A percentile compares a stretch with the other conserved stretches of the same genome.
These are phyloP conservation scores for Mermis nigrescens DNA, from an alignment of 2,888 invertebrate species.

Conservation along the genomic window DNA sequence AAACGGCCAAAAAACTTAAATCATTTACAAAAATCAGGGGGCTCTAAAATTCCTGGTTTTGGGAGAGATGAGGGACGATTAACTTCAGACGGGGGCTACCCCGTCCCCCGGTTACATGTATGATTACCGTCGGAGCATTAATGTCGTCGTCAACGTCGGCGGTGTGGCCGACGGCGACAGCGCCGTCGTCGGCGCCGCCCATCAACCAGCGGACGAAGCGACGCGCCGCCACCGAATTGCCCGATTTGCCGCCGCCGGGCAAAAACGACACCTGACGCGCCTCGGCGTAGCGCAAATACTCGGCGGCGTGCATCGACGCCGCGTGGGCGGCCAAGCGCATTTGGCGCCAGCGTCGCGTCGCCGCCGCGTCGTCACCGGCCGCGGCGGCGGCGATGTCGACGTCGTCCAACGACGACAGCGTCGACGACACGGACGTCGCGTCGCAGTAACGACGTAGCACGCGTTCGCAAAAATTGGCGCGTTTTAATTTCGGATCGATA, in stretches of 20 bases:
- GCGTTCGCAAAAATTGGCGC: not conserved
- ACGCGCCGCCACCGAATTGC: not conserved
- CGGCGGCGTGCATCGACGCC: constrained; percentile 28
- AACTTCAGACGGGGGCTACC: too few relatives aligned
- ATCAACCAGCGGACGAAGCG: constrained; percentile 8
- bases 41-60: too few relatives aligned
- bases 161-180: too few relatives aligned
- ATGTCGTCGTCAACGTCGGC: too few relatives aligned
- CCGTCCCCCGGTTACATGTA: too few relatives aligned
- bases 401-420: too few relatives aligned
- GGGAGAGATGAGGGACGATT: too few relatives aligned
- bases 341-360: constrained; percentile 1
- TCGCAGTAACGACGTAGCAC: not conserved
- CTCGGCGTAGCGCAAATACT: constrained; percentile 32
- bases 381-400: too few relatives aligned
- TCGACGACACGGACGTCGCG: too few relatives aligned
- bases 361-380: not conserved
- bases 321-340: constrained; percentile 16
- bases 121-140: too few relatives aligned
- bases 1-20: too few relatives aligned
- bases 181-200: not conserved
- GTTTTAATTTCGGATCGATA: not conserved
- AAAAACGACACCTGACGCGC: constrained; percentile 31
- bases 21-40: too few relatives aligned
- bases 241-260: not conserved